Evolutionary conservation across 2,113 vertebrate genomes (phyloP), one percentile per base, ranked within the genome.

Genomic region (Fulmarus glacialis): DNA sequence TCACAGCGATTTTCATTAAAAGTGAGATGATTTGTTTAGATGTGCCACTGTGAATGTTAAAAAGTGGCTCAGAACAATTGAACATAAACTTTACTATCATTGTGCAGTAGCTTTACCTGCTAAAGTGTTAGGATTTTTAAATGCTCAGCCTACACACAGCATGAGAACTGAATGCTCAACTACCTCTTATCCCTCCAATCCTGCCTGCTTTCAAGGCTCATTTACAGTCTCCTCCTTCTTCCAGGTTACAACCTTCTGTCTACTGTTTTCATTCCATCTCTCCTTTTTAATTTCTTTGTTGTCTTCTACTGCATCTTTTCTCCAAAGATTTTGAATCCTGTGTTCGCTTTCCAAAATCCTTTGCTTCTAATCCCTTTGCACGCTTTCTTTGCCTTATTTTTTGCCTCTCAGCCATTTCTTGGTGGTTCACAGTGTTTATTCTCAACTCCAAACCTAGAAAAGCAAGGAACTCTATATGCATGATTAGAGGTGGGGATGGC

Each of bases 11-110:
- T 97, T 97, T 96, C 89, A 87, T 95, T 93, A 82, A 88, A 96
- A 96, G 71, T 90, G 60, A 2, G 14, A 92, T 96, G 60, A 96
- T 96, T 96, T 97, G 91, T 97, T 95, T 94, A 89, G 77, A 66
- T 80, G 56, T 93, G 53, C 70, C 59, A 40, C 53, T 53, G 43
- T 91, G 91, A 96, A 94, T 96, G 80, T 77, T 93, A 97, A 97
- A 91, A 95, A 94, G 80, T 5, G 15, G 3, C 62, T 79, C 58
- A 87, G 34, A 97, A 82, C 40, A 64, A 86, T 23, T 82, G 89
- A 87, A 75, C 70, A 68, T 84, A 92, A 95, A 96, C 73, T 91
- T 82, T 94, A 62, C 81, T 91, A 89, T 77, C 34, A 71, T 15
- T 90, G 48, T 79, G 17, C 21, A 66, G 60, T 52, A 67, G 43